Evolutionary conservation across 2,113 vertebrate genomes (phyloP), one percentile per base, ranked within the genome.

Genomic region (Aix galericulata): DNA sequence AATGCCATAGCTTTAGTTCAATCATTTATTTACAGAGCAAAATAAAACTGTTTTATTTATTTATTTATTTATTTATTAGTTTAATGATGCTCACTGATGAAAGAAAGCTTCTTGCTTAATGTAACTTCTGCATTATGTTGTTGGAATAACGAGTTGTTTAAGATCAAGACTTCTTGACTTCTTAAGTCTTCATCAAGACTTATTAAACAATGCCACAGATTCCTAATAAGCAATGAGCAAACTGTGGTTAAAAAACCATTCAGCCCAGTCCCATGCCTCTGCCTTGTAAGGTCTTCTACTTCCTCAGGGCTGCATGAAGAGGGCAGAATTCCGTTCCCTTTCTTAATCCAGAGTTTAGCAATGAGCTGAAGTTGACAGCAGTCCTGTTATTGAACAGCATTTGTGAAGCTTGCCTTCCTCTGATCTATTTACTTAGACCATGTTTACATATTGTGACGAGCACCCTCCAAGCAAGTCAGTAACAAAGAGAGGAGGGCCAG

Each of bases 321-420:
- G 9, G n/a, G 52, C 46, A 91, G 23, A 77, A 78, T 7, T 59
- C 58, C 26, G 9, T 44, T 50, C 22, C 1, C 0, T 48, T 81
- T 81, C 56, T 76, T 32, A 36, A 36, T 38, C 71, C 50, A 66
- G 63, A 62, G 50, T 32, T 92, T 53, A 22, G 18, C 27, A 69
- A 34, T 2, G 1, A 1, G 0, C 36, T 48, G 21, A 50, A 83
- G 50, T 9, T 67, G 23, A 66, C 36, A 88, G 23, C 0, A 0
- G 80, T 66, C n/a, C 32, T 86, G 55, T n/a, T 1, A 1, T 59
- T 50, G 36, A 25, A 18, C 46, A 50, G 48, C 59, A 4, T 32
- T 69, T n/a, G 59, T 36, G 25, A 23, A 56, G 6, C 73, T 13
- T 75, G 31, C 23, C 63, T 84, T 71, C 56, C n/a, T 78, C 46